These are phyloP conservation scores for Nibea coibor DNA, from an alignment of 2,113 vertebrate genomes.

Conservation along the genomic window DNA sequence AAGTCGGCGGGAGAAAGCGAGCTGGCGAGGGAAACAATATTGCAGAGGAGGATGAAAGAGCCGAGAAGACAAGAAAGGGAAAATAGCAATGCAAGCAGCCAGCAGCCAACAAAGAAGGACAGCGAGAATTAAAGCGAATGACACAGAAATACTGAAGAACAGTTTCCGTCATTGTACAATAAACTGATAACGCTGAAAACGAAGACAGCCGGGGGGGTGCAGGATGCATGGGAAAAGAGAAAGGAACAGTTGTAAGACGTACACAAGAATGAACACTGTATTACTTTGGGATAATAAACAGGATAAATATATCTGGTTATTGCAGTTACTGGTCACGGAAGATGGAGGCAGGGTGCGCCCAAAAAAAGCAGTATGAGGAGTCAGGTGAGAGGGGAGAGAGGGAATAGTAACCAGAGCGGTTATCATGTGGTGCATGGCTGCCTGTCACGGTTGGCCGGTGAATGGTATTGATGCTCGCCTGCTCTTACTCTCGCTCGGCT, in stretches of 20 bases:
- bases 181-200: constrained; percentile 29
- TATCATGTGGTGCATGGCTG: constrained; percentile 40
- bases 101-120: constrained; percentile 43
- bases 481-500: constrained; percentile 36
- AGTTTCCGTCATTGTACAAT: constrained; percentile 27
- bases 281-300: constrained; percentile 2
- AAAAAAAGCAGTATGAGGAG: constrained; percentile 10
- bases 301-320: constrained; percentile 24
- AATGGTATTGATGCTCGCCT: constrained; percentile 42
- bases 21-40: constrained; percentile 23
- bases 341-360: neutral
- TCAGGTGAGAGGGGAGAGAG: neutral
- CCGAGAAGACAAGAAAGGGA: constrained; percentile 29
- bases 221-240: neutral
- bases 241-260: constrained; percentile 18
- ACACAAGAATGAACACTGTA: neutral
- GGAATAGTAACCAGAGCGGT: constrained; percentile 29
- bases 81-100: constrained; percentile 27
- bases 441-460: constrained; percentile 58
- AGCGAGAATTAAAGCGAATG: constrained; percentile 35
- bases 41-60: constrained; percentile 64
- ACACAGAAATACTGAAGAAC: constrained; percentile 41
- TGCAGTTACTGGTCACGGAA: neutral
- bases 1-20: constrained; percentile 7
- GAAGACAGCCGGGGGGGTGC: constrained; percentile 18